Evolutionary conservation across 2,113 vertebrate species (phyloP).

Genomic region (Nerophis ophidion): DNA sequence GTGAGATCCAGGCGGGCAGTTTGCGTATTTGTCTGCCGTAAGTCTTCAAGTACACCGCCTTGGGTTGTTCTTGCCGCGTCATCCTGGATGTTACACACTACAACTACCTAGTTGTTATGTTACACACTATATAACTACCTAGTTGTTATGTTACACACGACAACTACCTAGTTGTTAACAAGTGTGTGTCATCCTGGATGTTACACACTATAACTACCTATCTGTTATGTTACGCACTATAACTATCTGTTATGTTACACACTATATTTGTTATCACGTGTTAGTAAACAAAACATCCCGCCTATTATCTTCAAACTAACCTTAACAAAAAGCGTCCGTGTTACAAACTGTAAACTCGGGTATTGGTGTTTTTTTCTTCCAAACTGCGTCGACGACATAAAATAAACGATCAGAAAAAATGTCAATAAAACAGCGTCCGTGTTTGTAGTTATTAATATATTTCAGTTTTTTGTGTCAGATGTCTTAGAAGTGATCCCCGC

Average conservation of each 20-base stretch:
- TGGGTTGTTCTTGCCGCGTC: not conserved
- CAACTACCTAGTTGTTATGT: not conserved
- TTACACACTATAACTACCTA: slow-evolving; percentile 9
- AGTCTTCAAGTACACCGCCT: slow-evolving; percentile 53
- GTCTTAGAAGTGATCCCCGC: slow-evolving; percentile 21
- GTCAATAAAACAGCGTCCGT: no score
- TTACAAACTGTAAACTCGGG: not conserved
- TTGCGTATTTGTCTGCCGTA: slow-evolving; percentile 59
- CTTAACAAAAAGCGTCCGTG: no score
- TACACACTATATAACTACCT: no score
- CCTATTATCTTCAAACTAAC: no score
- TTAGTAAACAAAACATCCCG: no score
- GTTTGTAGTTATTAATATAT: not conserved
- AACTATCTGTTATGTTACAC: slow-evolving; percentile 37
- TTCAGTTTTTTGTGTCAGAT: not conserved
- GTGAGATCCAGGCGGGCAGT: slow-evolving; percentile 61
- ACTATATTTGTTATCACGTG: no score
- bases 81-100: slow-evolving; percentile 41
- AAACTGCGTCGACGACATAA: not conserved
- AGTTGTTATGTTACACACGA: slow-evolving; percentile 47
- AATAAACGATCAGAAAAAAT: no score
- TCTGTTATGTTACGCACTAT: no score
- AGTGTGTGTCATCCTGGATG: slow-evolving; percentile 47
- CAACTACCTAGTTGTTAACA: no score
- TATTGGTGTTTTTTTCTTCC: not conserved